These are phyloP conservation scores for Pseudococcus jackbeardsleyi DNA, from an alignment of 2,888 invertebrate genomes.

Conservation along the genomic window DNA sequence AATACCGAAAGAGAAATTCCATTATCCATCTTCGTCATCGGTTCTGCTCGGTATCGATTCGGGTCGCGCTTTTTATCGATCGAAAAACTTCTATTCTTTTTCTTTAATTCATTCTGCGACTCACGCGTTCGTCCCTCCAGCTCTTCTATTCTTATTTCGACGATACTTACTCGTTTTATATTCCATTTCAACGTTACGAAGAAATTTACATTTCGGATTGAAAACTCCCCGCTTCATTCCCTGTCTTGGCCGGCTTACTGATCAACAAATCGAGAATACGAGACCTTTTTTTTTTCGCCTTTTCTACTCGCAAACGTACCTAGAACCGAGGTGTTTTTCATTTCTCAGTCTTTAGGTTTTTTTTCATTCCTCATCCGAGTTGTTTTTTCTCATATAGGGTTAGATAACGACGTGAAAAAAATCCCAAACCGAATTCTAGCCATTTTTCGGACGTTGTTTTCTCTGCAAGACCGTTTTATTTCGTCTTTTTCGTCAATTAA, in stretches of 20 bases:
- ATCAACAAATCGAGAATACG: conserved; percentile 13
- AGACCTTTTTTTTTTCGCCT: not conserved
- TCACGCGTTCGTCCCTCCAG: not conserved
- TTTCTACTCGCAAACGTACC: not conserved
- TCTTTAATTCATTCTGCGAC: not conserved
- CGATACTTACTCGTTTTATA: conserved; percentile 12
- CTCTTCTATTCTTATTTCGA: not conserved
- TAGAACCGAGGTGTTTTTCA: not conserved
- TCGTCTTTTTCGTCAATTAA: not conserved
- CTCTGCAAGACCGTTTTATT: not conserved
- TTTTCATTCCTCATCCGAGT: not conserved
- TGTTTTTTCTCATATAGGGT: not conserved
- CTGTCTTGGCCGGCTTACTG: not conserved
- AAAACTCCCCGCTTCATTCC: not conserved
- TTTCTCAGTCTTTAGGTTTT: not conserved
- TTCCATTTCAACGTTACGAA: conserved; percentile 10
- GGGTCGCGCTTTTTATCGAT: not conserved
- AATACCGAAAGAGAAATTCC: not conserved
- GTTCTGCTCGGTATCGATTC: not conserved
- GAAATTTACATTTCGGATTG: conserved; percentile 28
- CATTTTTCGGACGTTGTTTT: not conserved
- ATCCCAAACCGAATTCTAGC: not conserved
- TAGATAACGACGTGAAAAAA: not conserved
- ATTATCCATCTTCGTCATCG: conserved; percentile 12
- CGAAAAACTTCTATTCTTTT: conserved; percentile 16